Base-by-base conservation (phyloP, 2,113 vertebrate species). In the Pelecanoides urinatrix region DNA sequence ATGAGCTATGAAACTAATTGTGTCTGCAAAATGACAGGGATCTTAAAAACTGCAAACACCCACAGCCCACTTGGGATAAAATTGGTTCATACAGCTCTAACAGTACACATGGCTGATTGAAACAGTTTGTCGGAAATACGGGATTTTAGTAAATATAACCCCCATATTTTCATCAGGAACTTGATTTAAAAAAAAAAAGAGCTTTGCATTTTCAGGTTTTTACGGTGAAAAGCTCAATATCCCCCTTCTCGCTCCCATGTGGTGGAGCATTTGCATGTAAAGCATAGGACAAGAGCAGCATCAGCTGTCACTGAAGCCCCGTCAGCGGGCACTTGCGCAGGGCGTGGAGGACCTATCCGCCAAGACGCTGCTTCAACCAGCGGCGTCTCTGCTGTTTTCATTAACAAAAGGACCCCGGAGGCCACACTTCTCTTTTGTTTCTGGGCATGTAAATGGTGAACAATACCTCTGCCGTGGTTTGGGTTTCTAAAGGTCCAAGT, bases 21-120 rank as follows among this genome's bases (percentile, higher is more conserved):
- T 93, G 74, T 91, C 88, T 95, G 77, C 45, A 84, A 89, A 94
- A 80, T 70, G 93, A 91, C 86, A 96, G 80, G 79, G 90, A 82
- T 83, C 75, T 90, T 77, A 90, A 55, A 88, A 94, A 91, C 82
- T 66, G 84, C 88, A 92, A 94, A 92, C 90, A 92, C 82, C 55
- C 62, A 88, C 38, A 40, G 40, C 80, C 92, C 88, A 91, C 94
- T 92, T 0, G 0, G 53, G 85, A 68, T 92, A 95, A 94, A 86
- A 77, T 78, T 89, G 70, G 86, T 94, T 93, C 32, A 38, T 44
- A 75, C 50, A 70, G 55, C 52, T 83, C 58, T 68, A 88, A 67
- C 62, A 82, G 63, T 78, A 55, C 88, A 73, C 67, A 68, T 0
- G 0, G 50, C 26, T 86, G 93, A 87, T 70, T 83, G 90, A 86